Evolutionary conservation across 2,888 invertebrate genomes (phyloP).

Genomic region (Drosophila anomelani): DNA sequence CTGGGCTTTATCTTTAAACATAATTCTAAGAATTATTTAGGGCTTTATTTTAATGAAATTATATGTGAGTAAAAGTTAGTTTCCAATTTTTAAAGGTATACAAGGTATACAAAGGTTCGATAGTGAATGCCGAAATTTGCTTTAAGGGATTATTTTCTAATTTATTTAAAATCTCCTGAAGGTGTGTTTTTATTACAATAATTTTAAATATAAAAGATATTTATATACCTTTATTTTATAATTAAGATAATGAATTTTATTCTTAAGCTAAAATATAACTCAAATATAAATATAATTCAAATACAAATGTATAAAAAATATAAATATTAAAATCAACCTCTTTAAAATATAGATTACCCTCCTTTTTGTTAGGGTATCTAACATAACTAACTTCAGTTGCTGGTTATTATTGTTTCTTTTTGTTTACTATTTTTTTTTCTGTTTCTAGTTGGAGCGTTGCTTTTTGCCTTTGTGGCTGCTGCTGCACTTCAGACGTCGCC

Average conservation of each 20-base stretch:
- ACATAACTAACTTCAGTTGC: slow-evolving; percentile 26
- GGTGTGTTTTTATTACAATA: too few species aligned
- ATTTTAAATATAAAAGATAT: neutral
- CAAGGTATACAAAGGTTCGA: too few species aligned
- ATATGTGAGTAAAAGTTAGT: neutral
- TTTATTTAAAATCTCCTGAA: neutral
- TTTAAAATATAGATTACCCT: slow-evolving; percentile 4
- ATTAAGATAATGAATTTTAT: too few species aligned
- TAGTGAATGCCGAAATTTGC: too few species aligned
- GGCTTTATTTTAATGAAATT: neutral
- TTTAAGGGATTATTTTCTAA: too few species aligned
- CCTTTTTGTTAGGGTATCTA: slow-evolving; percentile 45
- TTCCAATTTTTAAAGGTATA: too few species aligned
- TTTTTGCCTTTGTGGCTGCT: slow-evolving; percentile 69
- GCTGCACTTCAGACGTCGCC: slow-evolving; percentile 69
- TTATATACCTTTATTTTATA: neutral
- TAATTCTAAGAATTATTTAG: too few species aligned
- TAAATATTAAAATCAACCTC: too few species aligned
- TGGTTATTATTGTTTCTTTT: slow-evolving; percentile 28
- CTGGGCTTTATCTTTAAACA: too few species aligned
- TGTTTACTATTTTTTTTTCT: slow-evolving; percentile 22
- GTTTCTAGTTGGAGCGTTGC: slow-evolving; percentile 41
- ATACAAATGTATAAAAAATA: neutral
- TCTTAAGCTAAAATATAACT: neutral
- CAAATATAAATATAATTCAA: neutral